These are phyloP conservation scores for Corythornis vintsioides DNA, from an alignment of 2,113 vertebrate genomes.

Conservation along the genomic window DNA sequence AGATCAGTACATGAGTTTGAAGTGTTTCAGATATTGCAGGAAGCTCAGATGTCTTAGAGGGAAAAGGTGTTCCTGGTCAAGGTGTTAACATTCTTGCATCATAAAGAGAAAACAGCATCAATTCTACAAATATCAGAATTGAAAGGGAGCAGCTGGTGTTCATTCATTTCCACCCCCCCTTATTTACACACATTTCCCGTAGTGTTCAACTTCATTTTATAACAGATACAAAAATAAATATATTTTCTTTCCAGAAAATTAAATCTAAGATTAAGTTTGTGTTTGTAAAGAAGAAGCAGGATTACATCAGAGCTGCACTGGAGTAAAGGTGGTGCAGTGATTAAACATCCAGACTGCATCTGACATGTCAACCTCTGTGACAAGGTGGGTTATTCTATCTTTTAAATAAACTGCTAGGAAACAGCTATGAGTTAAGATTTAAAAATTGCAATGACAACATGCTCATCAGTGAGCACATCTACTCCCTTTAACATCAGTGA, in stretches of 20 bases:
- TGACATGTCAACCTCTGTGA: background rate
- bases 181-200: constrained; percentile 41
- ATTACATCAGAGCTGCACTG: constrained; percentile 30
- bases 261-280: constrained; percentile 50
- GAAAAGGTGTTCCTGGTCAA: background rate
- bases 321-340: background rate
- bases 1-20: background rate
- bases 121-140: constrained; percentile 36
- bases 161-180: constrained; percentile 27
- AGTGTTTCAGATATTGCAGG: background rate
- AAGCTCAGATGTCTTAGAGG: background rate
- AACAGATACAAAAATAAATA: constrained; percentile 34
- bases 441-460: background rate
- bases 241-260: constrained; percentile 49
- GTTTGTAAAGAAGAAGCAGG: constrained; percentile 28
- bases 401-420: constrained; percentile 35
- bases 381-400: background rate
- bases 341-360: constrained; percentile 20
- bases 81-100: constrained; percentile 20
- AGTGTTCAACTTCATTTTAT: constrained; percentile 51
- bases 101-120: constrained; percentile 37
- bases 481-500: background rate
- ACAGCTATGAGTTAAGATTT: background rate
- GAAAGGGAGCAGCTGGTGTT: constrained; percentile 58
- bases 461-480: constrained; percentile 10